Evolutionary conservation across 2,888 invertebrate species (phyloP), one percentile per base, ranked within the genome.

Genomic region (Fragum fragum): DNA sequence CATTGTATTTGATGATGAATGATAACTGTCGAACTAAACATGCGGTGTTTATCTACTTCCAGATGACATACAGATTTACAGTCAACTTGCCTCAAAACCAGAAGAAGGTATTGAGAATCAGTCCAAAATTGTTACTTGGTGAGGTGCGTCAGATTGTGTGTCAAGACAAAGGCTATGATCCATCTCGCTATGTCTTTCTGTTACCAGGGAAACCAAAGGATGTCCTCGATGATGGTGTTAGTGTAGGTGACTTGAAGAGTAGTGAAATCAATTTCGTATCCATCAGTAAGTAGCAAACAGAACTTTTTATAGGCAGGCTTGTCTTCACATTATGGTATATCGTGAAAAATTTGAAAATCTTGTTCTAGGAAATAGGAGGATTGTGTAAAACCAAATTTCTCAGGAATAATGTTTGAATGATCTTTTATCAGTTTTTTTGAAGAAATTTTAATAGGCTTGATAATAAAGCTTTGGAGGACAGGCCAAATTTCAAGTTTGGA

Each of bases 11-110:
- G n/a, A n/a, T n/a, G n/a, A n/a, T n/a, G n/a, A n/a, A 36, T 36
- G 5, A 36, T 36, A 36, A 36, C 32, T 36, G 9, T 36, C 32
- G 32, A 36, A n/a, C n/a, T n/a, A n/a, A n/a, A n/a, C n/a, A n/a
- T n/a, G n/a, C n/a, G n/a, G n/a, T 36, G 9, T 9, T 36, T 18
- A 11, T 32, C 53, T 70, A 55, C 59, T 91, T 91, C 53, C 91
- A 95, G 94, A 92, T 92, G 87, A 95, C 95, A 18, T 92, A 94
- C 70, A 89, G 94, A 29, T 90, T 94, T 59, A 94, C 96, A 94
- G 97, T 97, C 47, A 96, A 97, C 92, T 95, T 97, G 89, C 97
- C 97, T 42, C 96, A 96, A 88, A 97, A 97, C 93, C 97, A 97
- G 95, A 95, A 97, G 77, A 97, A 96, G 94, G 97, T 97, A 16